phyloP scores from a whole-genome alignment of 1,140 invertebrate genomes.

The Panagrolaimus sp. region DNA sequence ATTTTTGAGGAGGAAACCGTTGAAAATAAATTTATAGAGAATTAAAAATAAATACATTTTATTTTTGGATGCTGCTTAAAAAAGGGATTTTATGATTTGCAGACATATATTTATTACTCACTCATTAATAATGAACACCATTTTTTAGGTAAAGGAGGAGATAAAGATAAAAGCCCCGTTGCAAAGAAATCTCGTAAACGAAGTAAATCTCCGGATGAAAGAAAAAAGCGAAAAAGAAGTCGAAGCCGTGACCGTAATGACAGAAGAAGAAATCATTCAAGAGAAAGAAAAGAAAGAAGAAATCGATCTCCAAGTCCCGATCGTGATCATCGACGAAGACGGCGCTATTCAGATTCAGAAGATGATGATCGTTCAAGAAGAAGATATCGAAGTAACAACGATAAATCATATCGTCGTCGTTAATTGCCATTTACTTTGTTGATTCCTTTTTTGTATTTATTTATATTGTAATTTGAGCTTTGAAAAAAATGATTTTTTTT shows the following conservation, averaged over 20 bases:
- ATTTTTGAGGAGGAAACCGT: not conserved
- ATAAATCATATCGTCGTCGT: not conserved
- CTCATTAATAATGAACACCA: not conserved
- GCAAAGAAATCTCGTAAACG: not conserved
- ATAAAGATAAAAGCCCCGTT: not conserved
- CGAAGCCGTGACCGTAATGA: not conserved
- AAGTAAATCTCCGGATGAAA: not conserved
- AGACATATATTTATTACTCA: not conserved
- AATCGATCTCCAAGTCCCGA: not conserved
- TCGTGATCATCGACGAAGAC: not conserved
- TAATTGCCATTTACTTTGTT: too few species aligned
- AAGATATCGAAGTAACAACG: not conserved
- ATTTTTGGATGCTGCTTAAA: not conserved
- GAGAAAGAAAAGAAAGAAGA: not conserved
- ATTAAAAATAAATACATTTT: not conserved
- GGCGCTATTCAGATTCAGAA: not conserved
- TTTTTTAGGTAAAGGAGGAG: slow-evolving; percentile 6
- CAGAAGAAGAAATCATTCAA: not conserved
- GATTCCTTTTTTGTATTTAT: too few species aligned
- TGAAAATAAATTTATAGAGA: not conserved
- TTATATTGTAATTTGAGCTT: too few species aligned
- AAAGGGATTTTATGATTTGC: not conserved
- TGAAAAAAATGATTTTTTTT: too few species aligned
- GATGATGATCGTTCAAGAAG: not conserved
- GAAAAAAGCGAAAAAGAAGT: not conserved